A percentile compares a stretch with the other conserved stretches of the same genome.
These are phyloP conservation scores for Astropecten irregularis DNA, from an alignment of 53 echinoderm and acorn worm species.

Conservation along the genomic window DNA sequence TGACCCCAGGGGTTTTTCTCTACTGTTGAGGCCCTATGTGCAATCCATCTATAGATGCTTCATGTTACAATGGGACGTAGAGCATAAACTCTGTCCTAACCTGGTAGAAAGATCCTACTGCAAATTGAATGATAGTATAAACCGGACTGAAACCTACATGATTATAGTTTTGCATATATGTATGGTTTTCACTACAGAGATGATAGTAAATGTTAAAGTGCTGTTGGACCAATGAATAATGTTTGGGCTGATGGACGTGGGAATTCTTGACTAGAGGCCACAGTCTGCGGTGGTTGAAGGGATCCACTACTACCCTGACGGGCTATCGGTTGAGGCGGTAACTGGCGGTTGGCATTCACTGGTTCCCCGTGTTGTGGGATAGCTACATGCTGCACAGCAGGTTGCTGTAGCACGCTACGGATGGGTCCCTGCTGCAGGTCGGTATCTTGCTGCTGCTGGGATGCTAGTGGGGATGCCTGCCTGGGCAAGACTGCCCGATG, in stretches of 20 bases:
- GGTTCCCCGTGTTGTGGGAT: conserved; percentile 27
- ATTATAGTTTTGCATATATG: no score
- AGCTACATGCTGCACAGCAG: conserved; percentile 25
- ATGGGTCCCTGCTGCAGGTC: conserved; percentile 1
- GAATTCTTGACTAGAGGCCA: conserved; percentile 45
- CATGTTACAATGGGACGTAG: no score
- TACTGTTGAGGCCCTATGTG: no score
- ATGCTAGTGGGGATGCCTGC: not conserved
- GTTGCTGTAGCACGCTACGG: conserved; percentile 34
- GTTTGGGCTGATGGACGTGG: conserved; percentile 58
- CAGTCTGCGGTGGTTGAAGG: conserved; percentile 1
- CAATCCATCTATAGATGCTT: no score
- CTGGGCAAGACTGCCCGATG: conserved; percentile 44
- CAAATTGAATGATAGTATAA: no score
- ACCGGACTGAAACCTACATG: no score
- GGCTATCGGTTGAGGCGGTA: conserved; percentile 3
- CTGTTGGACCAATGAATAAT: conserved; percentile 76
- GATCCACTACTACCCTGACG: conserved; percentile 32
- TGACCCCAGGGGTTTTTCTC: no score
- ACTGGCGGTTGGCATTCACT: conserved; percentile 37
- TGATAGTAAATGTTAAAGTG: conserved; percentile 39
- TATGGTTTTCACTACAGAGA: no score
- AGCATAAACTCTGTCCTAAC: no score
- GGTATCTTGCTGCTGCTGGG: conserved; percentile 4
- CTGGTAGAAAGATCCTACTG: no score